These are phyloP conservation scores for Thomomys bottae DNA, from an alignment of 2,113 vertebrate genomes.

Conservation along the genomic window DNA sequence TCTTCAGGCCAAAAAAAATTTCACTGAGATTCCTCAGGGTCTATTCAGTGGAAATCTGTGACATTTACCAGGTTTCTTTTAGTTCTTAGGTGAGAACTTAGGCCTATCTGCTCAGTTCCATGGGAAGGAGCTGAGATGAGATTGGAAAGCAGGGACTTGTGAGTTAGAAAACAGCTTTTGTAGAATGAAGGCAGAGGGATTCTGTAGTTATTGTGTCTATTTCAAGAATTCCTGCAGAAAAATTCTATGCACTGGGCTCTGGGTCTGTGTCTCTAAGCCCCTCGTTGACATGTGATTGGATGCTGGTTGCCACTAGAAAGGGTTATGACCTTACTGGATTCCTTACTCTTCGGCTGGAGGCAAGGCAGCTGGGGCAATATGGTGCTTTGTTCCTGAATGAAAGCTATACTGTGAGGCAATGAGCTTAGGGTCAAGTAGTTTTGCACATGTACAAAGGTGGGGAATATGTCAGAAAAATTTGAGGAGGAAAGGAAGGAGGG, in stretches of 20 bases:
- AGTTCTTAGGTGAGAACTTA: neutral
- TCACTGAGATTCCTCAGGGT: neutral
- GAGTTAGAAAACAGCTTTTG: neutral
- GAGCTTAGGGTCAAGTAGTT: neutral
- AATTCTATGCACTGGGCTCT: neutral
- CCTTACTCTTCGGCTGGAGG: neutral
- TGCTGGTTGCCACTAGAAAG: neutral
- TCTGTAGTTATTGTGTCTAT: neutral
- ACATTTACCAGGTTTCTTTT: neutral
- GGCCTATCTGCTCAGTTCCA: neutral
- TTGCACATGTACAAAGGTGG: neutral
- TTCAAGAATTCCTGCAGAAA: neutral
- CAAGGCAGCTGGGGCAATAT: neutral
- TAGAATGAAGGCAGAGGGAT: neutral
- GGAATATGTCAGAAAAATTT: neutral
- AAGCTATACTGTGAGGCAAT: neutral
- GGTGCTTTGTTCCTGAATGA: neutral
- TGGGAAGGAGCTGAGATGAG: neutral
- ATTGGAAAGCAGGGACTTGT: neutral
- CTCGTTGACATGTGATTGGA: neutral
- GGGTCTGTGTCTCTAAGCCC: neutral
- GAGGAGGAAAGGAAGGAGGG: neutral
- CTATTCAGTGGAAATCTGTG: neutral
- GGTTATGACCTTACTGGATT: neutral
- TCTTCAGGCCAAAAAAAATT: neutral